Evolutionary conservation across 2,113 vertebrate genomes (phyloP).

Genomic region (Emydocephalus ijimae): DNA sequence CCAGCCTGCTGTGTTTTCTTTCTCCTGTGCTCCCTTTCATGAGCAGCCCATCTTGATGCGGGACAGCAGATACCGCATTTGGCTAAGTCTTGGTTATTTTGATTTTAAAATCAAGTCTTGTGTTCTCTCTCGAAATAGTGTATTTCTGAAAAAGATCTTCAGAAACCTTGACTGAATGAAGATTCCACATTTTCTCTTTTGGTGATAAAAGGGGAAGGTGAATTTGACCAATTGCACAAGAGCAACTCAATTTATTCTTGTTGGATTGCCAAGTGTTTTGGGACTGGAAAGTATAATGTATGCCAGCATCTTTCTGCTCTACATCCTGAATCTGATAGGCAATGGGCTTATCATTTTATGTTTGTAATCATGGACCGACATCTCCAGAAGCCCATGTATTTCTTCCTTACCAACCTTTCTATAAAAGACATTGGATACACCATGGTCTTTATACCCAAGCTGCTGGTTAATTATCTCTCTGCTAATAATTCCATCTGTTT

Average conservation of each 20-base stretch:
- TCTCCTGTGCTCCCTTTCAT: no score
- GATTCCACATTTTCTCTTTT: not conserved
- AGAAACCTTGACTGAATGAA: not conserved
- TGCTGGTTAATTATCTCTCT: not conserved
- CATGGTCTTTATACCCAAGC: slow-evolving; percentile 3
- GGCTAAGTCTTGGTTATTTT: no score
- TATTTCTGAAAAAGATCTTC: not conserved
- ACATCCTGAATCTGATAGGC: no score
- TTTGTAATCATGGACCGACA: no score
- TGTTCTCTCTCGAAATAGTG: not conserved
- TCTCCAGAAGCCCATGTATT: no score
- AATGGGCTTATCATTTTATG: no score
- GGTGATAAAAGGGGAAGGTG: not conserved
- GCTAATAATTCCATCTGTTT: slow-evolving; percentile 11
- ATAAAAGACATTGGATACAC: slow-evolving; percentile 50
- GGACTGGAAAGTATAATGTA: slow-evolving; percentile 12
- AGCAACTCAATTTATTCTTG: slow-evolving; percentile 1
- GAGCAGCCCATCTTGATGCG: no score
- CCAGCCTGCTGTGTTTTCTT: no score
- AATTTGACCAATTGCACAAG: slow-evolving; percentile 8
- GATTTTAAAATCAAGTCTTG: no score
- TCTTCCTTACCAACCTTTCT: slow-evolving; percentile 30
- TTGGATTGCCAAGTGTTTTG: no score
- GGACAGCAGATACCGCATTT: no score
- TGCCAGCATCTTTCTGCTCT: not conserved